Conservation (phyloP, 2,888 invertebrate species). For the Cheilosia scutellata region DNA sequence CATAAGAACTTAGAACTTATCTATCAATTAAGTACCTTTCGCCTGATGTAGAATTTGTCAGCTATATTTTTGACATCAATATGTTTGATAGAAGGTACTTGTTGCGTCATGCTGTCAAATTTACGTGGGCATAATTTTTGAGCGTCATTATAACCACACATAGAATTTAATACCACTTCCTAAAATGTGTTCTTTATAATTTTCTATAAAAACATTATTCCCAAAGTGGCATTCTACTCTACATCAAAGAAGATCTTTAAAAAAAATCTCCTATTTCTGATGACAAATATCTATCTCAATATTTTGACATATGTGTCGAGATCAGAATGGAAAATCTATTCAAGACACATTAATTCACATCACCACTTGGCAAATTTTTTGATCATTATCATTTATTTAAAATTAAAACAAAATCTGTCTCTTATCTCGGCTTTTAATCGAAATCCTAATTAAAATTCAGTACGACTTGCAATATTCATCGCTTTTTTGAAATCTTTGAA, state of each 20-base stretch:
- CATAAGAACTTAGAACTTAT: no score
- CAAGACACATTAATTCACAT: not conserved
- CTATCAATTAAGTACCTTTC: no score
- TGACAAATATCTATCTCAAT: not conserved
- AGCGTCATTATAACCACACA: no score
- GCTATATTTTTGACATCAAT: no score
- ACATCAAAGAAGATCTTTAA: not conserved
- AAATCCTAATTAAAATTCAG: constrained; percentile 28
- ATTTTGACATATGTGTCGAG: constrained; percentile 13
- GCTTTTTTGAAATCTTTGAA: not conserved
- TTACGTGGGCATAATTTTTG: no score
- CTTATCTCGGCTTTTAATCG: constrained; percentile 30
- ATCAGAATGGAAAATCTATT: not conserved
- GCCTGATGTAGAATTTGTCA: no score
- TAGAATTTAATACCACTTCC: not conserved
- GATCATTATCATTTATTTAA: constrained; percentile 1
- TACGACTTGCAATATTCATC: not conserved
- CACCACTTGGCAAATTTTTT: not conserved
- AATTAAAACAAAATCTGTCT: not conserved
- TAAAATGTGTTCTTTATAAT: not conserved
- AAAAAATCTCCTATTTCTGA: not conserved
- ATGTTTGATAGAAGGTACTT: no score
- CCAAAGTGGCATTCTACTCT: not conserved
- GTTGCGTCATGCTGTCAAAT: no score
- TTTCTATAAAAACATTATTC: not conserved